Evolutionary conservation across 92 coral and sea anemone genomes (phyloP), one percentile per base, ranked within the genome.

Genomic region (Porites cylindrica): DNA sequence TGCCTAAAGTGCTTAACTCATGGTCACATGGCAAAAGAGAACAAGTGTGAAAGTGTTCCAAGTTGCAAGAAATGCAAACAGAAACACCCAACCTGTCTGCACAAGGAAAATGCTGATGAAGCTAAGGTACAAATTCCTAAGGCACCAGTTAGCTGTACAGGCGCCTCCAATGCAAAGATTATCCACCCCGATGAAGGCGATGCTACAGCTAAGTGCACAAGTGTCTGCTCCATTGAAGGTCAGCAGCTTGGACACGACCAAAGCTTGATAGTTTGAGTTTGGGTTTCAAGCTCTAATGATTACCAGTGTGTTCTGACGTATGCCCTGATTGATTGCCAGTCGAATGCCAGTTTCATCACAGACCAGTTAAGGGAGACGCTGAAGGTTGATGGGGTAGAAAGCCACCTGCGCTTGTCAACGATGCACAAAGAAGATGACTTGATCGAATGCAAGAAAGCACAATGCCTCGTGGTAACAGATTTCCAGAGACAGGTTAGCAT

Each of bases 21-120:
- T 19, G 96, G 93, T n/a, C 88, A 90, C 77, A 76, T 90, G 76
- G 94, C n/a, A n/a, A n/a, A n/a, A n/a, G n/a, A n/a, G n/a, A n/a
- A n/a, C n/a, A n/a, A n/a, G n/a, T n/a, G n/a, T 62, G 72, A 64
- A 72, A 86, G 70, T 24, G 66, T 59, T 1, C 83, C 70, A 10
- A 75, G 77, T 9, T 90, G 93, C 66, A 70, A 68, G 10, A 78
- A 58, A 20, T 93, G 96, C 65, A 78, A 80, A 1, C 80, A 66
- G 82, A 50, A 64, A 8, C 93, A 90, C 67, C 92, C 63, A 12
- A 93, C 91, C 66, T 78, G 91, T 79, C 60, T 87, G 61, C 92
- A 90, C 68, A 17, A n/a, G 10, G 87, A 93, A 19, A 62, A 24
- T n/a, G 50, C 50, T 7, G 51, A 52, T 13, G 78, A 29, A 0